Evolutionary conservation across 2,888 invertebrate genomes (phyloP).

Genomic region (Drosophila macrospina): DNA sequence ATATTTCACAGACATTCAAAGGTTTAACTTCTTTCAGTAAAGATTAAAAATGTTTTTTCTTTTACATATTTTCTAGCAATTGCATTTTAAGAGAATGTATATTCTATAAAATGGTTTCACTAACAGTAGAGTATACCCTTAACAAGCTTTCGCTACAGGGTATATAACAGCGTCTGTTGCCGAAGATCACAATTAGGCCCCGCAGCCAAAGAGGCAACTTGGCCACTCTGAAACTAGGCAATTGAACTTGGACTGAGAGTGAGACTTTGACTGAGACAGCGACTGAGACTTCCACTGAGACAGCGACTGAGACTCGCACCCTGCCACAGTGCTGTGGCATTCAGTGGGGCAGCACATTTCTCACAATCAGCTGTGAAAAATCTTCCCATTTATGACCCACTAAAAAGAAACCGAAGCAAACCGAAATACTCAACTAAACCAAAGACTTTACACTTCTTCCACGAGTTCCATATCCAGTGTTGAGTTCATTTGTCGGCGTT

Average conservation of each 20-base stretch:
- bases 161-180: slow-evolving; percentile 25
- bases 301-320: background rate
- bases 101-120: background rate
- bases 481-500: slow-evolving; percentile 62
- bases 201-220: slow-evolving; percentile 16
- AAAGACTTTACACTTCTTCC: slow-evolving; percentile 1
- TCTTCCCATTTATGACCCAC: slow-evolving; percentile 80
- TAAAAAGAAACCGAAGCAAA: slow-evolving; percentile 54
- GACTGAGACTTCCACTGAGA: background rate
- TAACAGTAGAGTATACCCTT: background rate
- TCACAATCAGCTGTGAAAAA: slow-evolving; percentile 83
- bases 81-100: no score
- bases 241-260: slow-evolving; percentile 13
- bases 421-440: slow-evolving; percentile 41
- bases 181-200: slow-evolving; percentile 45
- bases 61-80: no score
- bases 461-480: slow-evolving; percentile 22
- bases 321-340: slow-evolving; percentile 65
- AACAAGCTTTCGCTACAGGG: background rate
- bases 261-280: background rate
- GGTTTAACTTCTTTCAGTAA: no score
- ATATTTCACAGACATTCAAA: no score
- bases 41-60: no score
- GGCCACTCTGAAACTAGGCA: slow-evolving; percentile 11
- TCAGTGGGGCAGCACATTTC: slow-evolving; percentile 65